Evolutionary conservation across 2,113 vertebrate species (phyloP).

Genomic region (Malaclemys terrapin): DNA sequence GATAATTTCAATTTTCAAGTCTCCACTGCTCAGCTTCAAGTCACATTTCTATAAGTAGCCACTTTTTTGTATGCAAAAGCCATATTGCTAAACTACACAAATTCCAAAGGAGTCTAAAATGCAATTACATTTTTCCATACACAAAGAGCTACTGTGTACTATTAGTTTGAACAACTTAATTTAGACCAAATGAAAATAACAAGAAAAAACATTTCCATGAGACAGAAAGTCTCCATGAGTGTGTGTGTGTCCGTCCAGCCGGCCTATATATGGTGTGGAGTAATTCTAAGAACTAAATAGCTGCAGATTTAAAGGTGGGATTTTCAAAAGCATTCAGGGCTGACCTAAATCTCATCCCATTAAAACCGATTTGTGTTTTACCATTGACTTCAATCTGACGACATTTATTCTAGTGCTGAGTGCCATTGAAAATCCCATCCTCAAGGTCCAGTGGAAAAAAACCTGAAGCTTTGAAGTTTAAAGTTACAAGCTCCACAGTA

Average conservation of each 20-base stretch:
- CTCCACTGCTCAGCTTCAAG: neutral
- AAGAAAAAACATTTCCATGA: neutral
- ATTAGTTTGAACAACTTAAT: neutral
- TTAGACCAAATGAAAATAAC: neutral
- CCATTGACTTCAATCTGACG: neutral
- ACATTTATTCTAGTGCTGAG: neutral
- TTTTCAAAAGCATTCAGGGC: neutral
- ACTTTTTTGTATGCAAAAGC: neutral
- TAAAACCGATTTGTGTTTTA: slow-evolving; percentile 13
- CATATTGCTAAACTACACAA: neutral
- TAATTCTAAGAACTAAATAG: neutral
- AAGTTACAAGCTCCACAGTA: neutral
- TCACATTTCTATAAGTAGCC: neutral
- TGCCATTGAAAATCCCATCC: slow-evolving; percentile 4
- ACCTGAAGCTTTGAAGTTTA: neutral
- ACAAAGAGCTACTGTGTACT: neutral
- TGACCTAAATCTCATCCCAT: slow-evolving; percentile 52
- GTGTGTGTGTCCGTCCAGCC: neutral
- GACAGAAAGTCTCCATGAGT: neutral
- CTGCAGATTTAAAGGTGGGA: neutral
- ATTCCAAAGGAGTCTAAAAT: neutral
- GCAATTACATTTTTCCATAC: neutral
- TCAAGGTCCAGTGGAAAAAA: neutral
- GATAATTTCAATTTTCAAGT: neutral
- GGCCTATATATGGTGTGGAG: neutral